A percentile compares a stretch with the other conserved stretches of the same genome.
These are phyloP conservation scores for Numenius phaeopus DNA, from an alignment of 2,797 vertebrate genomes.

Conservation along the genomic window DNA sequence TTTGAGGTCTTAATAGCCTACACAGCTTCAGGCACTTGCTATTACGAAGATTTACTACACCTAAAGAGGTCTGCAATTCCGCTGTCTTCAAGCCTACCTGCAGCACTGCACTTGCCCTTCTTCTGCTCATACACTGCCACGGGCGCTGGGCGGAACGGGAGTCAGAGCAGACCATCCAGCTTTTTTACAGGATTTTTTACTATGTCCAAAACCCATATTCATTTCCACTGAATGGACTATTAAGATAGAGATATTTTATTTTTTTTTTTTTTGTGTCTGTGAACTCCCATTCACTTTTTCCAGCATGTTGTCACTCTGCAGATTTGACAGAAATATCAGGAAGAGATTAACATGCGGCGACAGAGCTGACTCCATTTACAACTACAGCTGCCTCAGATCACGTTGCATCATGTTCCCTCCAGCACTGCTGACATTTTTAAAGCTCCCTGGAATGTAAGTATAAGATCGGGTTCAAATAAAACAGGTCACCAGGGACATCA, in stretches of 20 bases:
- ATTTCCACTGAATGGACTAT: neutral
- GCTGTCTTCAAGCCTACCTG: neutral
- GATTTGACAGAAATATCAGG: neutral
- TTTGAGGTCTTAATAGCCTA: neutral
- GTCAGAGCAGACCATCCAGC: neutral
- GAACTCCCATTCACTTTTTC: neutral
- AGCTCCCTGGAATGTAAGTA: neutral
- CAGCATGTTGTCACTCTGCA: neutral
- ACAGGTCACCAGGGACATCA: neutral
- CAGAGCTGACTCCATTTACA: neutral
- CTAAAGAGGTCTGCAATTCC: neutral
- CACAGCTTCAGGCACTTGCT: neutral
- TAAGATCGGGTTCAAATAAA: neutral
- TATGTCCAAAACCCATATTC: neutral
- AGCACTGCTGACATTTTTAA: neutral
- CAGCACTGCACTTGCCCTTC: neutral
- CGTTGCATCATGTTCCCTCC: neutral
- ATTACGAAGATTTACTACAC: neutral
- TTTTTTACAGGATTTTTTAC: neutral
- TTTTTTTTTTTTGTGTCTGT: neutral
- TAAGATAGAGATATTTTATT: rapidly evolving
- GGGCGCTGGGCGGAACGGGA: neutral
- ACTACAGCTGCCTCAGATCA: neutral
- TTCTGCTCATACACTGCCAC: neutral
- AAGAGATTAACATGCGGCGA: neutral